These are phyloP conservation scores for Cervus canadensis DNA, from an alignment of 2,113 vertebrate genomes.

Conservation along the genomic window DNA sequence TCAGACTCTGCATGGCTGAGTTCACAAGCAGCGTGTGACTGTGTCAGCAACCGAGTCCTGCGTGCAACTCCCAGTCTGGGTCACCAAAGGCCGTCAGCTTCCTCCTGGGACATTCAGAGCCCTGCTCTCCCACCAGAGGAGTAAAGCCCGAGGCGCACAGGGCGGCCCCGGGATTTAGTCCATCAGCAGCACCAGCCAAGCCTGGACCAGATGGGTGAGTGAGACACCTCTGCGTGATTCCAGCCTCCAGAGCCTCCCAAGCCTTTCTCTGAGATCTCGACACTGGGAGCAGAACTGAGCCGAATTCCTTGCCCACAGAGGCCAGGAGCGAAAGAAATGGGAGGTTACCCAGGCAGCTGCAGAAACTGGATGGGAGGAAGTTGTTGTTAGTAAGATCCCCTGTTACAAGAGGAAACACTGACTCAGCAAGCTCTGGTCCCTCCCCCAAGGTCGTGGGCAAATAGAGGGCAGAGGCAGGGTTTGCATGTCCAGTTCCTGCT, in stretches of 20 bases:
- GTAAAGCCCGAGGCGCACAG: background rate
- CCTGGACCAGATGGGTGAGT: rapidly evolving
- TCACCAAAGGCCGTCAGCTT: background rate
- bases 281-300: background rate
- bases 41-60: rapidly evolving
- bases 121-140: background rate
- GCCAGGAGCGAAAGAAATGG: background rate
- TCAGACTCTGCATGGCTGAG: background rate
- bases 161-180: rapidly evolving
- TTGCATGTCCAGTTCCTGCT: too few relatives aligned
- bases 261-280: background rate
- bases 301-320: background rate
- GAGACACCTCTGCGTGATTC: too few relatives aligned
- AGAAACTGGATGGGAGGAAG: background rate
- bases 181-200: background rate
- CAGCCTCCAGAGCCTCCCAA: background rate
- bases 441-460: background rate
- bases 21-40: background rate
- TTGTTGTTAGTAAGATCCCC: background rate
- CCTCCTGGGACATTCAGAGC: background rate
- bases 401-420: background rate
- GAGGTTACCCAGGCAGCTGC: background rate
- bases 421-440: background rate
- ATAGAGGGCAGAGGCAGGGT: background rate
- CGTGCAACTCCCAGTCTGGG: background rate